Evolutionary conservation across 2,888 invertebrate genomes (phyloP).

Genomic region (Trilocha varians): DNA sequence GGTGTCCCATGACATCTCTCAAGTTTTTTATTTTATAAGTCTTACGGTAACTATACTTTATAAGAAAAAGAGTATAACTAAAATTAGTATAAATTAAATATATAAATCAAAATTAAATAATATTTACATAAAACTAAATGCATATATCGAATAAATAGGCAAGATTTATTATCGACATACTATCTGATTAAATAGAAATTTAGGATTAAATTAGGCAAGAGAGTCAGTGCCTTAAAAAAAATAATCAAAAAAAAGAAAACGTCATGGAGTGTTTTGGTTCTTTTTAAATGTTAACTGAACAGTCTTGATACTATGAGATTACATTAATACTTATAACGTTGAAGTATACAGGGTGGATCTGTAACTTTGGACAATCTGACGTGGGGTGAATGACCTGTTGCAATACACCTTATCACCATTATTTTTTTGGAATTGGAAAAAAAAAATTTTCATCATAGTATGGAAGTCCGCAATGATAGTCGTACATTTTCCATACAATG

Average conservation of each 20-base stretch:
- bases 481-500: too few relatives aligned
- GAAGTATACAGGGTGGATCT: too few relatives aligned
- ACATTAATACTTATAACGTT: too few relatives aligned
- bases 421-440: neutral
- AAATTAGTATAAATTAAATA: conserved; percentile 16
- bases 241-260: neutral
- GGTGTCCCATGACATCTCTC: too few relatives aligned
- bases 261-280: too few relatives aligned
- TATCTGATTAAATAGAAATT: conserved; percentile 7
- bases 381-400: too few relatives aligned
- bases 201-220: conserved; percentile 12
- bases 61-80: conserved; percentile 6
- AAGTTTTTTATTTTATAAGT: neutral
- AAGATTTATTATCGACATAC: conserved; percentile 35
- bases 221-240: neutral
- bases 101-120: conserved; percentile 13
- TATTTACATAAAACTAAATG: conserved; percentile 35
- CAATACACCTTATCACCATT: neutral
- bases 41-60: conserved; percentile 6
- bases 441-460: too few relatives aligned
- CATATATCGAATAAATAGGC: conserved; percentile 22
- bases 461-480: too few relatives aligned
- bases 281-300: too few relatives aligned
- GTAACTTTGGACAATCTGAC: too few relatives aligned
- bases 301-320: too few relatives aligned